Percentiles rank a stretch among this genome's conserved stretches.
Evolutionary conservation across 2,113 vertebrate species (phyloP).

Genomic region (Sturnira hondurensis): DNA sequence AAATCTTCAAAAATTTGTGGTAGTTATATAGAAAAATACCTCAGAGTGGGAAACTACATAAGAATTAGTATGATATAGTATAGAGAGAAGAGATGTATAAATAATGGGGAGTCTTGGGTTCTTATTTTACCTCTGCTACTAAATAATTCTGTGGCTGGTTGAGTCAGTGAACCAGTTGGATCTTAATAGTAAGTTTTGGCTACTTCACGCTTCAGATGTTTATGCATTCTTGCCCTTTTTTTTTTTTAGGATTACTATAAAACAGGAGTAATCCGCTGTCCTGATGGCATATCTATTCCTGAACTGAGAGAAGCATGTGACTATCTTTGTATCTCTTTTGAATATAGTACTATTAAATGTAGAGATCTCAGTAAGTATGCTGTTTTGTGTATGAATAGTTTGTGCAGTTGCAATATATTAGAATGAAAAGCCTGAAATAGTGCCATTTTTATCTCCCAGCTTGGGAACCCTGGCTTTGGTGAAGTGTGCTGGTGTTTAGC

Average conservation of each 20-base stretch:
- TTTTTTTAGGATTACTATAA: conserved; percentile 96
- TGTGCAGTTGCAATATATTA: neutral
- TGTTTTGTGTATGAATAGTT: conserved; percentile 23
- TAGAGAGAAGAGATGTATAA: neutral
- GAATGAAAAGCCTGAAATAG: conserved; percentile 6
- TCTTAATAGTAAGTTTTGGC: neutral
- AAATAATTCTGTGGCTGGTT: neutral
- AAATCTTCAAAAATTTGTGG: neutral
- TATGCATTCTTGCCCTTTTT: neutral
- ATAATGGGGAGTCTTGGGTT: neutral
- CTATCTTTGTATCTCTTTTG: conserved; percentile 99
- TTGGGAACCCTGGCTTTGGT: conserved; percentile 28
- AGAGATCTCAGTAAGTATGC: conserved; percentile 98
- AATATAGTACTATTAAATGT: conserved; percentile 99
- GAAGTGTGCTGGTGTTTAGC: neutral
- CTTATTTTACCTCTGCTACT: neutral
- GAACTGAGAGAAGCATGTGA: conserved; percentile 97
- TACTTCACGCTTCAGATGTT: neutral
- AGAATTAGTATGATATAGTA: neutral
- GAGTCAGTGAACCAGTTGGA: neutral
- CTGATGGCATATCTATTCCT: conserved; percentile 99
- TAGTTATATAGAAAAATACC: conserved; percentile 13
- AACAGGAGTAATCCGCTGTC: conserved; percentile 98
- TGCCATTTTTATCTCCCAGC: neutral
- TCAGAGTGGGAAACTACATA: neutral